Base-by-base conservation (phyloP, 2,888 invertebrate species). In the Cantharis flavilabris region DNA sequence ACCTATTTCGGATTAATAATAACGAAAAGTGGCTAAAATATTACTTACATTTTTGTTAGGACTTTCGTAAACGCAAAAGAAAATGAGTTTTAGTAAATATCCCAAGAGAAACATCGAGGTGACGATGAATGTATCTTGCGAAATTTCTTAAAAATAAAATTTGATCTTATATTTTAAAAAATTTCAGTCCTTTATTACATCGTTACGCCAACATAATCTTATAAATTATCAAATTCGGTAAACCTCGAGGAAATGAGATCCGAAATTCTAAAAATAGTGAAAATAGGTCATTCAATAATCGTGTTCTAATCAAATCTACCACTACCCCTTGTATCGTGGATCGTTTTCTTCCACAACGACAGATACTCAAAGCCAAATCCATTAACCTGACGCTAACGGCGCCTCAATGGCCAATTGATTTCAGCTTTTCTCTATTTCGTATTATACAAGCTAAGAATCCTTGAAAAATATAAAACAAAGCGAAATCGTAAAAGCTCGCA, bases 321-420 rank as follows among this genome's bases (percentile, higher is more conserved):
- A 65, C 75, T 71, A 67, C 63, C 33, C 73, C 49, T 49, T 72
- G 75, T 71, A 75, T 71, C 71, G 71, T 49, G 71, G 63, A 76
- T 76, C 72, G 72, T 62, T 76, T 76, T 72, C 76, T 72, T 76
- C 72, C 71, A 76, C 67, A 72, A 71, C 71, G 76, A 71, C 69
- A 71, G 30, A 75, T 76, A 69, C 76, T 76, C 72, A 72, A 76
- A 72, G 76, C 69, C 69, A 72, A 76, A 76, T 76, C 76, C 76
- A 76, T 76, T 76, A 76, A 72, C 72, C 72, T 71, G 67, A 62
- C 72, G 71, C 76, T 72, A 76, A 76, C 76, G 71, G 71, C 72
- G 72, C 62, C 67, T 69, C 33, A 76, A 76, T 69, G 76, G 76
- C 72, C 76, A 76, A 76, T 76, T 76, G 76, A 76, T 76, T 76